Evolutionary conservation across 2,888 invertebrate genomes (phyloP).

Genomic region (Agonopterix arenella): DNA sequence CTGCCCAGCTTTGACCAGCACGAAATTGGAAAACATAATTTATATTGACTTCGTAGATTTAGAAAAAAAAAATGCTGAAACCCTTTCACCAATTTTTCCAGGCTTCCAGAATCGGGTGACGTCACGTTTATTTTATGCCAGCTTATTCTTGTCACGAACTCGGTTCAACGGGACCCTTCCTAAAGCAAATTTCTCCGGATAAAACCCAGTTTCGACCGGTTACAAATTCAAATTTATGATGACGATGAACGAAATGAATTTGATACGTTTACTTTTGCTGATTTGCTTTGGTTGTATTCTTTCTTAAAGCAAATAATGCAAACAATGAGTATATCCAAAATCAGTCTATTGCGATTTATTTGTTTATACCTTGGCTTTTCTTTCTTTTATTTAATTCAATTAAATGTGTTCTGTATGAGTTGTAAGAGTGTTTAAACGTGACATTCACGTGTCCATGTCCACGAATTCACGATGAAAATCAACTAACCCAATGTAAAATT

Average conservation of each 20-base stretch:
- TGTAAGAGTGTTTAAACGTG: no score
- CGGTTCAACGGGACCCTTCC: conserved; percentile 1
- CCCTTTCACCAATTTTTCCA: not conserved
- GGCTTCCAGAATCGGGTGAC: not conserved
- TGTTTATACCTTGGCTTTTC: not conserved
- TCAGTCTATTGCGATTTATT: not conserved
- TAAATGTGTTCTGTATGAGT: no score
- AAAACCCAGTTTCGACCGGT: conserved; percentile 9
- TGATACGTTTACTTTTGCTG: not conserved
- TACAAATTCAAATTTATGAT: conserved; percentile 15
- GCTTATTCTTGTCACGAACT: conserved; percentile 7
- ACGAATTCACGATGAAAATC: no score
- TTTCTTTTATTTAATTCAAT: not conserved
- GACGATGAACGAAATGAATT: conserved; percentile 18
- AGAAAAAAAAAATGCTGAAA: not conserved
- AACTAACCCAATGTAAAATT: no score
- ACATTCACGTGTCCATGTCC: no score
- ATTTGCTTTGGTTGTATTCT: not conserved
- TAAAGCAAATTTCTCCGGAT: conserved; percentile 15
- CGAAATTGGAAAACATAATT: not conserved
- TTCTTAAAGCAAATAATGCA: not conserved
- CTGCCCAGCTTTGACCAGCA: not conserved
- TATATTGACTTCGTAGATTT: not conserved
- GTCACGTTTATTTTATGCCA: not conserved
- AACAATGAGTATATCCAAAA: not conserved